Percentiles rank a stretch among this genome's conserved stretches.
These are phyloP conservation scores for Sitodiplosis mosellana DNA, from an alignment of 1,140 invertebrate species.

Conservation along the genomic window DNA sequence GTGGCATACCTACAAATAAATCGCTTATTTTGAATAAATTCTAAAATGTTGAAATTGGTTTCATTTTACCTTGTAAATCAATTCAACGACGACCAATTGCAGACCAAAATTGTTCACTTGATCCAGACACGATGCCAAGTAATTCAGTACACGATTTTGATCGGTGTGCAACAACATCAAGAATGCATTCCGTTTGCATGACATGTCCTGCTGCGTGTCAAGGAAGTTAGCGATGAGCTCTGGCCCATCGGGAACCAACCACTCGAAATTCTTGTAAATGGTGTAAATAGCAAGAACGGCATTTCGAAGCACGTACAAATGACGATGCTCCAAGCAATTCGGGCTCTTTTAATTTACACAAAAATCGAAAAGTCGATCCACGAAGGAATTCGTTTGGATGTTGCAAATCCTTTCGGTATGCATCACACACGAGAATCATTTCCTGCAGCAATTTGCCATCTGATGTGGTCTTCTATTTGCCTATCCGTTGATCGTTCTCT, in stretches of 20 bases:
- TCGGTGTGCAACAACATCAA: conserved; percentile 97
- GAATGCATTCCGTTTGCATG: conserved; percentile 97
- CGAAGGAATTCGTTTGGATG: conserved; percentile 99
- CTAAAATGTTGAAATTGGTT: too few relatives aligned
- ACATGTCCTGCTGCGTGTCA: conserved; percentile 96
- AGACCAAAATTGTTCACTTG: conserved; percentile 87
- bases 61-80: conserved; percentile 93
- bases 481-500: too few relatives aligned
- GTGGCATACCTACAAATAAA: conserved; percentile 71
- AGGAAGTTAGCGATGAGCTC: conserved; percentile 90
- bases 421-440: conserved; percentile 99
- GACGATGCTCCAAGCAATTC: conserved; percentile 94
- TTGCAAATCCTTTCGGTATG: conserved; percentile 96
- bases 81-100: conserved; percentile 95
- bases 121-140: conserved; percentile 86
- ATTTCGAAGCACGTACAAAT: conserved; percentile 96
- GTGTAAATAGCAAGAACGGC: conserved; percentile 97
- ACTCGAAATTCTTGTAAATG: conserved; percentile 97
- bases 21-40: conserved; percentile 3
- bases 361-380: conserved; percentile 88
- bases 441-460: conserved; percentile 98
- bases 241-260: conserved; percentile 95
- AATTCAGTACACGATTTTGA: conserved; percentile 79
- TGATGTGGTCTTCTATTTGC: conserved; percentile 27
- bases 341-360: conserved; percentile 97